Evolutionary conservation across 2,113 vertebrate species (phyloP), one percentile per base, ranked within the genome.

Genomic region (Numenius arquata): DNA sequence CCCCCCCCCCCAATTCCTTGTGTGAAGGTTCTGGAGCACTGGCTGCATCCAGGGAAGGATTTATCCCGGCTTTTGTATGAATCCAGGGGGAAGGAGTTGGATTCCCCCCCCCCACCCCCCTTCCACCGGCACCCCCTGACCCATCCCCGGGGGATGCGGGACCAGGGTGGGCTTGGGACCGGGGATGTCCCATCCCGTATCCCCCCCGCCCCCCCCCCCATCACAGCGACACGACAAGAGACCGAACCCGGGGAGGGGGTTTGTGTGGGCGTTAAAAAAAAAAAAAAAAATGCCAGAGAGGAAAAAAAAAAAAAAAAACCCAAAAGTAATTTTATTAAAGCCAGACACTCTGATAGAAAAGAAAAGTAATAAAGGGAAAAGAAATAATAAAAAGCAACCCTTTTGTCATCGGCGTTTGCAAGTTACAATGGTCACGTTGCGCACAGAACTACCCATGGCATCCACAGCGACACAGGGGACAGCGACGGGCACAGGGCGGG

Each of bases 391-490:
- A 97, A 97, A 97, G 96, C 98, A 98, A 96, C 95, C 97, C 96
- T 97, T 96, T 96, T 82, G 88, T 97, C 97, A 97, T 97, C 92
- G 88, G 84, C 94, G 84, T 94, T 98, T 97, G 98, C 97, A n/a
- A 71, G 85, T 97, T 97, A 99, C 98, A 97, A 93, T 68, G 96
- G 97, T 98, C 97, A 99, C 98, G 97, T 98, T 97, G 98, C 97
- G 98, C 98, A 99, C 98, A 98, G 97, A 98, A 93, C 97, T 97
- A 98, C 98, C 96, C 98, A 98, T 98, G 98, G 98, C 98, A 99
- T 98, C 98, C 98, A 99, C 97, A 93, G 85, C 96, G 97, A 98
- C 98, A 99, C 98, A 95, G 98, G 98, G 98, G 98, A 98, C 98
- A 98, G 98, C 93, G 97, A 97, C 97, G 43, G 52, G 55, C 45